A percentile compares a stretch with the other conserved stretches of the same genome.
These are phyloP conservation scores for Arge pagana DNA, from an alignment of 2,888 invertebrate genomes.

Conservation along the genomic window DNA sequence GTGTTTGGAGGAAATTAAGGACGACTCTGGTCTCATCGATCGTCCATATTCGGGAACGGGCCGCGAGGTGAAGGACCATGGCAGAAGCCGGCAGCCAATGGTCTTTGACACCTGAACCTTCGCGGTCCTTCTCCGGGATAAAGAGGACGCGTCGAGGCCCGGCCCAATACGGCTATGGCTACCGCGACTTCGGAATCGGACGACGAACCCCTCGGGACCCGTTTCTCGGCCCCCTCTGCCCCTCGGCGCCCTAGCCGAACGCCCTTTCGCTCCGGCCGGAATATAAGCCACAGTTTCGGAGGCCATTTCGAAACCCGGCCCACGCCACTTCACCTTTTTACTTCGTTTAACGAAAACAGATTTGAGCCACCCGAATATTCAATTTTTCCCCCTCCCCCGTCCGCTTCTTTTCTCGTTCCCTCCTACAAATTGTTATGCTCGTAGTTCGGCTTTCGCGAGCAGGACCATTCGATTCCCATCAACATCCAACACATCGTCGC, in stretches of 20 bases:
- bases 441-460: too few relatives aligned
- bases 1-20: not conserved
- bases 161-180: conserved; percentile 22
- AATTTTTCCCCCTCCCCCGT: too few relatives aligned
- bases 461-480: too few relatives aligned
- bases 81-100: conserved; percentile 18
- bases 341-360: too few relatives aligned
- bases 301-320: conserved; percentile 11
- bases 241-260: not conserved
- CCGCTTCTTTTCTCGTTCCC: too few relatives aligned
- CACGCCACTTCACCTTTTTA: too few relatives aligned
- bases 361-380: too few relatives aligned
- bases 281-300: conserved; percentile 6
- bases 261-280: too few relatives aligned
- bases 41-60: conserved; percentile 3
- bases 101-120: conserved; percentile 19
- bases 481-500: too few relatives aligned
- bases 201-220: conserved; percentile 15
- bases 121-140: not conserved
- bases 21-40: not conserved
- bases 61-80: too few relatives aligned
- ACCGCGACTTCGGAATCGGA: conserved; percentile 20
- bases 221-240: conserved; percentile 9
- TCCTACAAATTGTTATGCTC: too few relatives aligned
- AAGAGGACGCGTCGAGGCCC: conserved; percentile 14